phyloP scores from a whole-genome alignment of 2,113 vertebrate species.

The Piaya cayana region DNA sequence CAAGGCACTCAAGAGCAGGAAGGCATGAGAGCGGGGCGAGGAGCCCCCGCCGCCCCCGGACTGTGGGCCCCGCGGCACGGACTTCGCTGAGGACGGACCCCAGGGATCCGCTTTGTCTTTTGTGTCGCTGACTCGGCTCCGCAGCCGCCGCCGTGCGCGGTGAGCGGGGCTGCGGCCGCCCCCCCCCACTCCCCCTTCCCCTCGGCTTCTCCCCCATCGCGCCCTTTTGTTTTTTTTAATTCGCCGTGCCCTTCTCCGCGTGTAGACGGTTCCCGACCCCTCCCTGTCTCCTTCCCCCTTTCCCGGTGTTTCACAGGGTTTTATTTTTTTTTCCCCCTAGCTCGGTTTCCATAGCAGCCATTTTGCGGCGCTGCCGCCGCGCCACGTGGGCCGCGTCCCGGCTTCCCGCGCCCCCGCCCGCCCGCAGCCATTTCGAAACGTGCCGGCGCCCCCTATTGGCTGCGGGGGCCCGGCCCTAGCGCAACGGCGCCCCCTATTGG shows the following conservation, averaged over 20 bases:
- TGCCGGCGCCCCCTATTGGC: constrained; percentile 28
- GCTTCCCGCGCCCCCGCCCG: not conserved
- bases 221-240: not conserved
- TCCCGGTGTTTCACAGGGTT: not conserved
- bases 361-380: not conserved
- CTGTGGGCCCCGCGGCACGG: constrained; percentile 2
- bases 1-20: constrained; percentile 81
- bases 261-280: not conserved
- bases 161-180: constrained; percentile 14
- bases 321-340: not conserved
- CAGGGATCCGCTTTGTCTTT: constrained; percentile 48
- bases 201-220: not conserved
- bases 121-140: constrained; percentile 22
- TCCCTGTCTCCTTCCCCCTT: not conserved
- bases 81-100: constrained; percentile 34
- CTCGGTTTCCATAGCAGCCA: not conserved
- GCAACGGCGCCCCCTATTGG: constrained; percentile 27
- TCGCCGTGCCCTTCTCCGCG: not conserved
- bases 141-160: constrained; percentile 16
- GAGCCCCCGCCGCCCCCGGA: not conserved
- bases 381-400: not conserved
- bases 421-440: constrained; percentile 43
- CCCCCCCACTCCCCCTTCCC: not conserved
- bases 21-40: constrained; percentile 58
- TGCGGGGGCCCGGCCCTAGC: too few species aligned